phyloP scores from a whole-genome alignment of 2,888 invertebrate species.

The Globia sparganii region DNA sequence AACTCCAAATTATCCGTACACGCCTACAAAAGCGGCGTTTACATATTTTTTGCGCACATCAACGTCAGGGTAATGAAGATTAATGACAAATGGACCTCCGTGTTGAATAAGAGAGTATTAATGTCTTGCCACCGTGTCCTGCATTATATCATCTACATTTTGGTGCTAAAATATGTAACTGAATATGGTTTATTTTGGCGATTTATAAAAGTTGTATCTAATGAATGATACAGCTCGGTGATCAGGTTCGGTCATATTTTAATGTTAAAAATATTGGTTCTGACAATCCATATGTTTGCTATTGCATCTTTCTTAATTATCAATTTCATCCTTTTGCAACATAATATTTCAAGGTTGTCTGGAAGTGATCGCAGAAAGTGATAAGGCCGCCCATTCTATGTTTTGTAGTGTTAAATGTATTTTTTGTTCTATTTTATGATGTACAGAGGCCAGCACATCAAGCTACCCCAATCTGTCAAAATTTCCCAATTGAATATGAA shows the following conservation, averaged over 20 bases:
- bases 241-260: constrained; percentile 12
- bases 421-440: background rate
- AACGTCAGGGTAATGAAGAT: constrained; percentile 63
- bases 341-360: background rate
- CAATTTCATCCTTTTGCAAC: background rate
- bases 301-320: background rate
- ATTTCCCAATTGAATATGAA: too few relatives aligned
- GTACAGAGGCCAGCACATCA: too few relatives aligned
- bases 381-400: background rate
- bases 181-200: constrained; percentile 44
- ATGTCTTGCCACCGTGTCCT: constrained; percentile 40
- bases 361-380: background rate
- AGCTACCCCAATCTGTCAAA: too few relatives aligned
- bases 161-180: constrained; percentile 32
- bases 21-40: constrained; percentile 48
- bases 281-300: background rate
- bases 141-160: constrained; percentile 39
- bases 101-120: constrained; percentile 49
- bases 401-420: background rate
- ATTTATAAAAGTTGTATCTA: constrained; percentile 43
- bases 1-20: constrained; percentile 46
- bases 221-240: constrained; percentile 15
- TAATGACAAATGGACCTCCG: constrained; percentile 52
- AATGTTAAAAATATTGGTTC: constrained; percentile 18
- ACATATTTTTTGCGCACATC: constrained; percentile 55